Conservation (phyloP, 2,113 vertebrate species). For the Martes martes region DNA sequence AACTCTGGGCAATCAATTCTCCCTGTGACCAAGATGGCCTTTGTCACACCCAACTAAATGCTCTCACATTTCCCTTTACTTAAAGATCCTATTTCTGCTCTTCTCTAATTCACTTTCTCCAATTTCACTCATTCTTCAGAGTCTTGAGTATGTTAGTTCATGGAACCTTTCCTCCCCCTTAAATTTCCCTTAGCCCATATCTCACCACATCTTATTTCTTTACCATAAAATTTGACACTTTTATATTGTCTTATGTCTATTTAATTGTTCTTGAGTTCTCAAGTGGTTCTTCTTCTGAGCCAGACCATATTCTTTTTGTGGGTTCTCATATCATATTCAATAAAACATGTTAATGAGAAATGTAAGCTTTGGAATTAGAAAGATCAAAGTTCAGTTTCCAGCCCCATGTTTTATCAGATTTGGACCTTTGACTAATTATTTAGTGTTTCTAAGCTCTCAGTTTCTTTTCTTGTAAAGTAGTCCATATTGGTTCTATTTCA, state of each 20-base stretch:
- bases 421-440: not conserved
- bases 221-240: not conserved
- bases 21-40: not conserved
- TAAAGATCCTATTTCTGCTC: not conserved
- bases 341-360: slow-evolving; percentile 16
- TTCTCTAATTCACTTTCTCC: not conserved
- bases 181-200: not conserved
- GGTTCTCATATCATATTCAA: not conserved
- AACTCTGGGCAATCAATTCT: not conserved
- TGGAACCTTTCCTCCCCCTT: not conserved
- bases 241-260: not conserved
- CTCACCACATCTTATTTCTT: not conserved
- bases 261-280: not conserved
- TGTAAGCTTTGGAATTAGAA: not conserved
- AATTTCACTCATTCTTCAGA: not conserved
- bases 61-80: not conserved
- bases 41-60: not conserved
- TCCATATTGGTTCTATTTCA: not conserved
- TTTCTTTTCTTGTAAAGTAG: not conserved
- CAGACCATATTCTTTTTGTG: not conserved
- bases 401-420: not conserved
- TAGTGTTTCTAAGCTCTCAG: not conserved
- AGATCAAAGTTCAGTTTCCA: not conserved
- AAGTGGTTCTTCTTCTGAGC: not conserved
- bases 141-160: not conserved